Evolutionary conservation across 2,888 invertebrate genomes (phyloP).

Genomic region (Drosophila eohydei): DNA sequence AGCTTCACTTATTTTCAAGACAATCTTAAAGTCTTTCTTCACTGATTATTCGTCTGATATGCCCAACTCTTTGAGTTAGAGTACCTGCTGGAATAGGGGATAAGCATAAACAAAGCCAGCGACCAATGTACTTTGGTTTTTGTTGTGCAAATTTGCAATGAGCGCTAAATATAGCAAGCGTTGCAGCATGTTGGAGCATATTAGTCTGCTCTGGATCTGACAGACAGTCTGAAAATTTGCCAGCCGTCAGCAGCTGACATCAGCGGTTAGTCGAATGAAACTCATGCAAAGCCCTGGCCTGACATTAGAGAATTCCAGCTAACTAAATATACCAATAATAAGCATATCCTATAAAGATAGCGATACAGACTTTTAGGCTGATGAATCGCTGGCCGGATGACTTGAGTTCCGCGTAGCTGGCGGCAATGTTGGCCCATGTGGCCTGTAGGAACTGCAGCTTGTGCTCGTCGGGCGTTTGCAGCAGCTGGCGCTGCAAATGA

Average conservation of each 20-base stretch:
- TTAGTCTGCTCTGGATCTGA: slow-evolving; percentile 35
- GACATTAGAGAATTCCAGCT: slow-evolving; percentile 67
- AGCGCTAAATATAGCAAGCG: slow-evolving; percentile 46
- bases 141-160: slow-evolving; percentile 28
- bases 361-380: slow-evolving; percentile 84
- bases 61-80: neutral
- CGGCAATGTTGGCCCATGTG: slow-evolving; percentile 88
- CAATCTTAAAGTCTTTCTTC: neutral
- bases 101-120: slow-evolving; percentile 25
- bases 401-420: slow-evolving; percentile 88
- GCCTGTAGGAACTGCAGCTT: slow-evolving; percentile 84
- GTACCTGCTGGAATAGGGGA: neutral
- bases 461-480: slow-evolving; percentile 87
- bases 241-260: slow-evolving; percentile 71
- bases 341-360: neutral
- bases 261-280: slow-evolving; percentile 49
- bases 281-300: slow-evolving; percentile 42
- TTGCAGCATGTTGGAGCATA: slow-evolving; percentile 57
- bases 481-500: slow-evolving; percentile 87
- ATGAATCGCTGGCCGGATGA: slow-evolving; percentile 89
- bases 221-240: slow-evolving; percentile 56
- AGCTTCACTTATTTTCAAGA: neutral
- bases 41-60: neutral
- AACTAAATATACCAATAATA: slow-evolving; percentile 14
- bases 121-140: slow-evolving; percentile 12